Evolutionary conservation across 2,888 invertebrate species (phyloP), one percentile per base, ranked within the genome.

Genomic region (Phragmatobia fuliginosa): DNA sequence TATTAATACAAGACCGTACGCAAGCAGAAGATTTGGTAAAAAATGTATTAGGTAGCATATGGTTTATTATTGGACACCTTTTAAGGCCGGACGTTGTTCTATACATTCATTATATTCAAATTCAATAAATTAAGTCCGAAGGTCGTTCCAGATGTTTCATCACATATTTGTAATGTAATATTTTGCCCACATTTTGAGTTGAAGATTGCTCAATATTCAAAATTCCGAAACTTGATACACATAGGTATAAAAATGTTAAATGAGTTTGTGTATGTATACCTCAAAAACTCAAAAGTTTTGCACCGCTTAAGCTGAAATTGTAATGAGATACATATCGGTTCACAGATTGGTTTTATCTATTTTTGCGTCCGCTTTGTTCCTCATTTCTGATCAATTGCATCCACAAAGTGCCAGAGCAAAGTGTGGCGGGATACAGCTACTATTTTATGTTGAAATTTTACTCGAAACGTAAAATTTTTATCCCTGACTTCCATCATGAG

Each of bases 1-100:
- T 77, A 78, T 74, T 78, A 80, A 84, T 78, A 78, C 68, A 76
- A 73, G 62, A 78, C 78, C 68, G 65, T 72, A 62, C 67, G 60
- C 68, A 66, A 61, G 38, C 66, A 75, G 33, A 63, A 63, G 70
- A 74, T 73, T 16, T 14, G 49, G n/a, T 72, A 31, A 72, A 74
- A 68, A 73, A 77, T 64, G 59, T 61, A 68, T 76, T 69, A n/a
- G n/a, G n/a, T n/a, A 66, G 58, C 70, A 72, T 73, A 64, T 31
- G 62, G 62, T 58, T 33, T 70, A 32, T 41, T 66, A 66, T 56
- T 41, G 62, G 66, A 58, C 32, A 62, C 28, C 25, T 36, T 61
- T 52, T 65, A 36, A 65, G 60, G 61, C 31, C 25, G 31, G 41
- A n/a, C n/a, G 21, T 41, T 25, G 38, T 38, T 68, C 52, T 62